Conservation (phyloP, 2,113 vertebrate genomes). For the Grammomys surdaster region DNA sequence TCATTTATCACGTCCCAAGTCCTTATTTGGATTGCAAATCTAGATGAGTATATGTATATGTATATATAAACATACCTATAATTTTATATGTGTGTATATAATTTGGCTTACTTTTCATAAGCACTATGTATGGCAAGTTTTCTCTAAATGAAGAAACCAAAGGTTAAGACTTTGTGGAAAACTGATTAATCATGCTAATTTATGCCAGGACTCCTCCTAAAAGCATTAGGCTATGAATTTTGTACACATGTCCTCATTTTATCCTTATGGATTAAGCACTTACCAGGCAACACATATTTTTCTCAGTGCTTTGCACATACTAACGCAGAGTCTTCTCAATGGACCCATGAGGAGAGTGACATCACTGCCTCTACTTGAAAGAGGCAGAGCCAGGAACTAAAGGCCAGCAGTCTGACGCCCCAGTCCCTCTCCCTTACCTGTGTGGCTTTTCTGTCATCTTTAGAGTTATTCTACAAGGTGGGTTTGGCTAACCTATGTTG, state of each 20-base stretch:
- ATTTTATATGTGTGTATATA: not conserved
- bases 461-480: not conserved
- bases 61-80: not conserved
- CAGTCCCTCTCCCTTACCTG: not conserved
- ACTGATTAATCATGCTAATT: not conserved
- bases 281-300: not conserved
- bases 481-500: not conserved
- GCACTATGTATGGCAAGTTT: not conserved
- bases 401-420: not conserved
- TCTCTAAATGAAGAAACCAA: conserved; percentile 17
- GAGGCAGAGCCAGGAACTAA: not conserved
- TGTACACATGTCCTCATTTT: not conserved
- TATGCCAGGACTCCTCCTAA: not conserved
- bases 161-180: conserved; percentile 1
- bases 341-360: not conserved
- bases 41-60: not conserved
- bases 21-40: not conserved
- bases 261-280: not conserved
- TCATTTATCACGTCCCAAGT: not conserved
- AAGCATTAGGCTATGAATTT: not conserved
- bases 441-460: not conserved
- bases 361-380: not conserved
- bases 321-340: not conserved
- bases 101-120: conserved; percentile 6
- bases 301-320: not conserved